Evolutionary conservation across 1,140 invertebrate genomes (phyloP).

Genomic region (Heliconius melpomene): DNA sequence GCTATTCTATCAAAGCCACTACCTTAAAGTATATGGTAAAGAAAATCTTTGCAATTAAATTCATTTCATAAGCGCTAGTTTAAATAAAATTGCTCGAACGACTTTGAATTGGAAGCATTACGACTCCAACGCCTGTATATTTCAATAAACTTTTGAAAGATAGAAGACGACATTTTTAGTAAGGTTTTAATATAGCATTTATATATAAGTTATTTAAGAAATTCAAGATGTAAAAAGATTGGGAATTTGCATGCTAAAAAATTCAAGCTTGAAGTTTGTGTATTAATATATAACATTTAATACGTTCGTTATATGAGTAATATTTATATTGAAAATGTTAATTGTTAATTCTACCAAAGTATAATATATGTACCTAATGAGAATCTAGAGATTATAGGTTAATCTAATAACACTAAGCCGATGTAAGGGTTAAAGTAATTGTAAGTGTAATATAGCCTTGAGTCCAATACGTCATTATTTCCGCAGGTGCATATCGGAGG

Average conservation of each 20-base stretch:
- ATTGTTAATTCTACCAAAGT: too few species aligned
- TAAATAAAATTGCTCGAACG: slow-evolving; percentile 12
- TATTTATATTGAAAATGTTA: too few species aligned
- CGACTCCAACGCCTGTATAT: neutral
- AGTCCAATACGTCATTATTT: slow-evolving; percentile 23
- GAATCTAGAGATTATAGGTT: neutral
- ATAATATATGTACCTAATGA: too few species aligned
- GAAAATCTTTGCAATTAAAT: slow-evolving; percentile 12
- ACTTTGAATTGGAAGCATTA: slow-evolving; percentile 13
- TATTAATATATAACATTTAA: too few species aligned
- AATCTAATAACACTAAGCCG: neutral
- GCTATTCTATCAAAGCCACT: slow-evolving; percentile 8
- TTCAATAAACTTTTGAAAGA: slow-evolving; percentile 13
- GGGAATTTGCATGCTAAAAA: neutral
- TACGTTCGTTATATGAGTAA: too few species aligned
- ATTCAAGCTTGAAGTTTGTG: neutral
- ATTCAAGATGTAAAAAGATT: neutral
- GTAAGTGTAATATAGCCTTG: slow-evolving; percentile 22
- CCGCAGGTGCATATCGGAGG: slow-evolving; percentile 25
- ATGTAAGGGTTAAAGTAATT: slow-evolving; percentile 14
- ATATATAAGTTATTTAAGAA: neutral
- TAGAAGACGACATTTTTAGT: slow-evolving; percentile 2
- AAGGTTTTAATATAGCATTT: neutral
- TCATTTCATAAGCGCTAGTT: slow-evolving; percentile 9
- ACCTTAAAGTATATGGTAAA: neutral